Base-by-base conservation (phyloP, 2,797 vertebrate species). In the Numenius phaeopus region DNA sequence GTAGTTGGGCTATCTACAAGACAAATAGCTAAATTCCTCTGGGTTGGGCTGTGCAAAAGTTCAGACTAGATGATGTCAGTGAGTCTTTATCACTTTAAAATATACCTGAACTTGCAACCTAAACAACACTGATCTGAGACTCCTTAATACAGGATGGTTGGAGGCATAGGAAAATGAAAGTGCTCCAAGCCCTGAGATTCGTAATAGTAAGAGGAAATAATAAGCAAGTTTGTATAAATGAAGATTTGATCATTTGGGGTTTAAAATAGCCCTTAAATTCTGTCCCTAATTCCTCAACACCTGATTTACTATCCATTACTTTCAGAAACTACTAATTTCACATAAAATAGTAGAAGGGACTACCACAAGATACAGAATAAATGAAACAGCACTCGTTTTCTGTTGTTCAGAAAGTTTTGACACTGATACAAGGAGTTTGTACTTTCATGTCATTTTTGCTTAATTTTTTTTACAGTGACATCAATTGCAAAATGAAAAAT, bases 71-170 rank as follows among this genome's bases (percentile, higher is more conserved):
- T 65, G 16, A 82, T 87, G 86, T 85, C 52, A 92, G 37, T 22
- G 47, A 89, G 29, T 34, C 46, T 90, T 90, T 87, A 90, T 77
- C 37, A 22, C 64, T 62, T 79, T 39, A 87, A 96, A 90, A 93
- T 85, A 67, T 15, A 93, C 47, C 34, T 87, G 73, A 88, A 50
- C 39, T 79, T 87, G 76, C 66, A 89, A 52, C 62, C 50, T 93
- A 83, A 91, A 70, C 78, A 93, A 16, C 30, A 14, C 47, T 71
- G 23, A 73, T 55, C 67, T 84, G 52, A 79, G 46, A 70, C 55
- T 59, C 27, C 58, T 83, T 64, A n/a, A 54, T 52, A 83, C 27
- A 0, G 13, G 39, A 37, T 70, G 59, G 57, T 77, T 84, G 49
- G 37, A 95, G 57, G 20, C 66, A 57, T 2, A 82, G 62, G 75